Evolutionary conservation across 2,888 invertebrate genomes (phyloP).

Genomic region (Brachynemurus nebulosus): DNA sequence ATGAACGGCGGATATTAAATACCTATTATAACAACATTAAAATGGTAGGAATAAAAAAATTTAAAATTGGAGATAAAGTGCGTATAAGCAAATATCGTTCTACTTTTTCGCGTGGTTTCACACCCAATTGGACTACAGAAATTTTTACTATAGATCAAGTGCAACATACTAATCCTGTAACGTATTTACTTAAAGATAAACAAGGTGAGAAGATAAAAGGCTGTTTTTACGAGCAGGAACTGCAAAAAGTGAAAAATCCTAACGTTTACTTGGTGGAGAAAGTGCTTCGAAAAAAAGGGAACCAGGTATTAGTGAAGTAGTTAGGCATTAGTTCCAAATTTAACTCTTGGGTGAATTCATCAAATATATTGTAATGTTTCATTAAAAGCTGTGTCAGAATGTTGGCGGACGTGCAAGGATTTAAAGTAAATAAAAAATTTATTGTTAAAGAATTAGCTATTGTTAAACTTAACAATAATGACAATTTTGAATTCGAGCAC

Average conservation of each 20-base stretch:
- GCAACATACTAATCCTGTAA: too few relatives aligned
- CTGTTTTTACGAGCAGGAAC: conserved; percentile 24
- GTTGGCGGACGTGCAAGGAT: too few relatives aligned
- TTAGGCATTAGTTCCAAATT: too few relatives aligned
- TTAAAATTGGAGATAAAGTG: conserved; percentile 18
- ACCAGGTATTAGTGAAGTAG: conserved; percentile 22
- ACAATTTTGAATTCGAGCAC: too few relatives aligned
- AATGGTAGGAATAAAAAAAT: conserved; percentile 14
- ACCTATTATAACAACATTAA: conserved; percentile 11
- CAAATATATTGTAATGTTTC: too few relatives aligned
- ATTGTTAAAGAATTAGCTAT: too few relatives aligned
- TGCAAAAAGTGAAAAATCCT: conserved; percentile 23
- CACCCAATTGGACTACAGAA: conserved; percentile 24
- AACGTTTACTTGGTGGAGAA: conserved; percentile 25
- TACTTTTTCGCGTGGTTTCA: conserved; percentile 21
- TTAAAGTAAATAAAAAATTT: too few relatives aligned
- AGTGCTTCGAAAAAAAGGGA: conserved; percentile 18
- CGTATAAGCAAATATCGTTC: conserved; percentile 17
- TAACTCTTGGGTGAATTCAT: too few relatives aligned
- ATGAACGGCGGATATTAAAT: conserved; percentile 10
- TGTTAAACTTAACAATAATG: too few relatives aligned
- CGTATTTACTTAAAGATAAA: conserved; percentile 20
- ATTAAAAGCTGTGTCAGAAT: too few relatives aligned
- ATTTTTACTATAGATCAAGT: too few relatives aligned
- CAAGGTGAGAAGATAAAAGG: conserved; percentile 22